phyloP scores from a whole-genome alignment of 1,140 invertebrate species.

The Tachypleus tridentatus region DNA sequence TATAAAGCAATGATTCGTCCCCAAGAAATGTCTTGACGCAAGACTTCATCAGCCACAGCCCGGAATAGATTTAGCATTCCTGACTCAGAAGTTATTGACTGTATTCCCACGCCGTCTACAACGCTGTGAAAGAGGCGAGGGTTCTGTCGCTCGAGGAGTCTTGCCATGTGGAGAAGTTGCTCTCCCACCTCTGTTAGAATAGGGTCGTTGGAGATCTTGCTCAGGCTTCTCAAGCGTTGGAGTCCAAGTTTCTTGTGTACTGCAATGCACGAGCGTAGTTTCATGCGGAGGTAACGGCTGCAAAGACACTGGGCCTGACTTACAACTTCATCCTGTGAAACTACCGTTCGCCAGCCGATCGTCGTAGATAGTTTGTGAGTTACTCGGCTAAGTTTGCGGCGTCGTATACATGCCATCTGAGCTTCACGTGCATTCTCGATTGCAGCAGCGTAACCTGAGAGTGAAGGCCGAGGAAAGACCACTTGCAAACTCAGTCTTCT shows the following conservation, averaged over 20 bases:
- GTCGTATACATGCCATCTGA: background rate
- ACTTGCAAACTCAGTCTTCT: slow-evolving; percentile 14
- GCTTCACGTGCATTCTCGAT: slow-evolving; percentile 10
- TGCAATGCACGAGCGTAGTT: slow-evolving; percentile 36
- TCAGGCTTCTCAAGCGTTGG: too few relatives aligned
- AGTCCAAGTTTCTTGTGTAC: too few relatives aligned
- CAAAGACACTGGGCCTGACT: slow-evolving; percentile 47
- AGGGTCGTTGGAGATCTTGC: too few relatives aligned
- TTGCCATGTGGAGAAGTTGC: too few relatives aligned
- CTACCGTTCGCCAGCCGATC: too few relatives aligned
- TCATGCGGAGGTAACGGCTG: slow-evolving; percentile 49
- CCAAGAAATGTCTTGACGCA: slow-evolving; percentile 45
- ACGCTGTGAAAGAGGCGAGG: slow-evolving; percentile 48
- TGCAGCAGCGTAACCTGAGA: slow-evolving; percentile 11
- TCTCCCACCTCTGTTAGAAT: too few relatives aligned
- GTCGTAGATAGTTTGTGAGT: too few relatives aligned
- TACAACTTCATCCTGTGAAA: slow-evolving; percentile 28
- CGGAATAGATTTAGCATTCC: slow-evolving; percentile 41
- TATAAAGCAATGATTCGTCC: slow-evolving; percentile 54
- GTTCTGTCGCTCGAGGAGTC: slow-evolving; percentile 15
- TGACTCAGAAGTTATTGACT: slow-evolving; percentile 39
- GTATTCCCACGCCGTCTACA: slow-evolving; percentile 40
- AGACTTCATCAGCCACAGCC: slow-evolving; percentile 45
- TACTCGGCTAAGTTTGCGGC: slow-evolving; percentile 11
- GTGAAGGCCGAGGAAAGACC: slow-evolving; percentile 10